Evolutionary conservation across 2,888 invertebrate genomes (phyloP), one percentile per base, ranked within the genome.

Genomic region (Lasioglossum marginatum): DNA sequence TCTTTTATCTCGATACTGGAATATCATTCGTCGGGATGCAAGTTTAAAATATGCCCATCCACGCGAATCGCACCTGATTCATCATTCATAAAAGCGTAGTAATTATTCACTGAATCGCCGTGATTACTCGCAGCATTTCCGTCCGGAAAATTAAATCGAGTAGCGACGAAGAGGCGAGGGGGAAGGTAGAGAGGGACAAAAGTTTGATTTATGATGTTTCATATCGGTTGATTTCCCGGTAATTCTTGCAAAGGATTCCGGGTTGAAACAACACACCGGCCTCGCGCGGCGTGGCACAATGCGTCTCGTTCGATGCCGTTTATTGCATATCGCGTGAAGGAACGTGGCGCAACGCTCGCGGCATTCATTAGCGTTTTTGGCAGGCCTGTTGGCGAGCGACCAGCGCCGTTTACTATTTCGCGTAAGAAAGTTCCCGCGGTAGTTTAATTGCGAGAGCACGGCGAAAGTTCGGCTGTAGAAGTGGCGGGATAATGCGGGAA

Each of bases 331-430:
- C 83, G 78, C 37, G 84, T 43, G 71, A 63, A 63, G 63, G 71
- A 68, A 74, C 74, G 74, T 23, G 68, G 63, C 63, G 63, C 66
- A 23, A n/a, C 70, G 57, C 71, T 45, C 74, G n/a, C 63, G 79
- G 84, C 75, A 85, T 85, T 86, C 86, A 81, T 86, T 86, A 86
- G 81, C 77, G 86, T 86, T 86, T 86, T 86, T 85, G 86, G 86
- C 86, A 85, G 77, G n/a, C 74, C 37, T 68, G 27, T 85, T 86
- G 86, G 86, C 86, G 66, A 45, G 34, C 40, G 77, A 86, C 86
- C 86, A 86, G 81, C 43, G n/a, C 80, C 81, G 86, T 85, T 86
- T 86, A 86, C 85, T 81, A 86, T 86, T 86, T 78, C 78, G 72
- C 74, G 43, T 66, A 78, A 81, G 74, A 74, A 86, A 86, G 75